Evolutionary conservation across 2,113 vertebrate genomes (phyloP), one percentile per base, ranked within the genome.

Genomic region (Platysternon megacephalum): DNA sequence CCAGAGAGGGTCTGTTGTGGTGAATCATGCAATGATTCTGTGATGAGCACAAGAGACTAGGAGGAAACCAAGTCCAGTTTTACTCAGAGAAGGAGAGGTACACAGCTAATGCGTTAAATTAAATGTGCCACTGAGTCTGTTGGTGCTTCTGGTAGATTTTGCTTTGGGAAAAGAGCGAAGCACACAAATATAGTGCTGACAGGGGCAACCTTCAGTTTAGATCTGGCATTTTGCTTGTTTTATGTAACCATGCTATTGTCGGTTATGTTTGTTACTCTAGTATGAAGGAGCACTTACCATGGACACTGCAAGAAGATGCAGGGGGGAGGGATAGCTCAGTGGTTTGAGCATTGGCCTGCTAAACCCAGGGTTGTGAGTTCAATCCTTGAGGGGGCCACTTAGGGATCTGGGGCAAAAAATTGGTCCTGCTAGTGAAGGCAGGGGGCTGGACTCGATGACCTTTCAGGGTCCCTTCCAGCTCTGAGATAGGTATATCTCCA

Each of bases 241-340:
- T 95, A 81, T 84, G 88, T 94, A 93, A 93, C 46, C 81, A 8
- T 49, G n/a, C 22, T 72, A 72, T 68, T 19, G 35, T 68, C 2
- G 5, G 7, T 85, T 91, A 3, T 9, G 17, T 90, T 90, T 91
- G 86, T 93, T 91, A 94, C 19, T 96, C 76, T 74, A 6, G 21
- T 80, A 53, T 11, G 95, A 86, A 86, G 95, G 93, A 97, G 93
- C 92, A 81, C 78, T 95, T 78, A 68, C 97, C 97, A 95, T 92
- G 97, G 97, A 97, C 96, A 94, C 95, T 82, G 90, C 42, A 26
- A 81, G 85, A 90, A 93, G 88, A 90, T 90, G n/a, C n/a, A n/a
- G n/a, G n/a, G n/a, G n/a, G n/a, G n/a, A n/a, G n/a, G n/a, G n/a
- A n/a, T n/a, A n/a, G n/a, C n/a, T n/a, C n/a, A n/a, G n/a, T n/a